Conservation (phyloP, 1,140 invertebrate genomes). For the Polypedilum pembai region DNA sequence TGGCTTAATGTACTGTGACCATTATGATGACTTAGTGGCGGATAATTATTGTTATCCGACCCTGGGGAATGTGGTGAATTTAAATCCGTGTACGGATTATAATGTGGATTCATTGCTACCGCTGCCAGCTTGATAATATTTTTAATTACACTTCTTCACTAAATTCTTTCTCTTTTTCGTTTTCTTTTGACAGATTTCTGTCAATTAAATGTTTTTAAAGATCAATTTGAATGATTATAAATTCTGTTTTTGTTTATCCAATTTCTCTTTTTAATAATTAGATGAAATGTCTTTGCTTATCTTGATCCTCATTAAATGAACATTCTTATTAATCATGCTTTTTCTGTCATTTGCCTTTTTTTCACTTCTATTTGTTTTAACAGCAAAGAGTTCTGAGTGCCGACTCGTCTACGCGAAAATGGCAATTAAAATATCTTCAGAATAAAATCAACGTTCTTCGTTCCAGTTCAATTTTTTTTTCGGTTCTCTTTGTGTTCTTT, state of each 20-base stretch:
- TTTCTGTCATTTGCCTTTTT: constrained; percentile 7
- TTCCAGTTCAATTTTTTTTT: constrained; percentile 27
- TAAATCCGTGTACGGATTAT: constrained; percentile 60
- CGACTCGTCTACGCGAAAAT: neutral
- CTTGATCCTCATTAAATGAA: constrained; percentile 27
- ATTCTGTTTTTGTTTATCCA: too few relatives aligned
- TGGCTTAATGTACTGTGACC: constrained; percentile 38
- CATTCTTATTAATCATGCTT: constrained; percentile 25
- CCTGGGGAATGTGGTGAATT: constrained; percentile 59
- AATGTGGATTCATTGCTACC: constrained; percentile 62
- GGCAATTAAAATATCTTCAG: constrained; percentile 27
- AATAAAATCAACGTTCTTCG: constrained; percentile 22
- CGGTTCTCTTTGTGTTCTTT: neutral
- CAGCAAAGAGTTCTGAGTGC: neutral
- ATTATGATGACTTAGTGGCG: constrained; percentile 41
- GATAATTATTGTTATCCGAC: constrained; percentile 51
- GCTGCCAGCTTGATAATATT: constrained; percentile 52
- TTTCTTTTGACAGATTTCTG: neutral
- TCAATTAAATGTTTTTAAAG: too few relatives aligned
- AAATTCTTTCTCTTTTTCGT: neutral
- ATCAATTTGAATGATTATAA: too few relatives aligned
- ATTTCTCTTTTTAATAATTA: constrained; percentile 1
- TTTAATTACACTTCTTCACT: neutral
- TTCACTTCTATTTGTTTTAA: neutral
- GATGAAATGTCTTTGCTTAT: neutral